A percentile compares a stretch with the other conserved stretches of the same genome.
Conservation (phyloP, 2,113 vertebrate species). For the Gymnorhina tibicen region DNA sequence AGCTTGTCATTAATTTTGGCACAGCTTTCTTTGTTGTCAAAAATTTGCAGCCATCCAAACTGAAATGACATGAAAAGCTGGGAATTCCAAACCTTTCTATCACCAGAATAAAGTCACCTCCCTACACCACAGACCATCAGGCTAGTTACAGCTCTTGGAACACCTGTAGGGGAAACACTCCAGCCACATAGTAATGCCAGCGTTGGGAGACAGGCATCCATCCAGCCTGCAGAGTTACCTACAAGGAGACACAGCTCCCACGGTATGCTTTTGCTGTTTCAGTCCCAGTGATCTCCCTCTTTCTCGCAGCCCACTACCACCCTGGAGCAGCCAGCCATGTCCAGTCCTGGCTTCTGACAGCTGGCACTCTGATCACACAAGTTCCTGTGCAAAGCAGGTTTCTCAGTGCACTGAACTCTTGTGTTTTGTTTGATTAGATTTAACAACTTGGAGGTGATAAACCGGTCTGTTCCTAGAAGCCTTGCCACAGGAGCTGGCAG, state of each 20-base stretch:
- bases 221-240: not conserved
- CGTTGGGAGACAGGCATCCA: not conserved
- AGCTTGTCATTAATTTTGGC: not conserved
- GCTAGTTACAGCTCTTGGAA: not conserved
- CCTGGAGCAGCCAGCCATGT: not conserved
- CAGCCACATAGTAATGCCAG: not conserved
- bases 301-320: not conserved
- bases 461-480: not conserved
- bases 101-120: not conserved
- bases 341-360: not conserved
- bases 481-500: not conserved
- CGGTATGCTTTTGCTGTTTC: not conserved
- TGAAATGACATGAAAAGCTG: not conserved
- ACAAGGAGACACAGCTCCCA: not conserved
- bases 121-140: accelerated
- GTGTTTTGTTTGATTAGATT: not conserved
- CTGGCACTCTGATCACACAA: not conserved
- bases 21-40: not conserved
- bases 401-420: not conserved
- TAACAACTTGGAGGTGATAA: not conserved
- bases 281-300: not conserved
- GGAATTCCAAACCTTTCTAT: not conserved
- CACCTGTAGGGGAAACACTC: accelerated
- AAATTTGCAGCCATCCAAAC: not conserved
- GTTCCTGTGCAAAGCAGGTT: not conserved